phyloP scores from a whole-genome alignment of 64 coral and sea anemone genomes.

The Pocillopora damicornis region DNA sequence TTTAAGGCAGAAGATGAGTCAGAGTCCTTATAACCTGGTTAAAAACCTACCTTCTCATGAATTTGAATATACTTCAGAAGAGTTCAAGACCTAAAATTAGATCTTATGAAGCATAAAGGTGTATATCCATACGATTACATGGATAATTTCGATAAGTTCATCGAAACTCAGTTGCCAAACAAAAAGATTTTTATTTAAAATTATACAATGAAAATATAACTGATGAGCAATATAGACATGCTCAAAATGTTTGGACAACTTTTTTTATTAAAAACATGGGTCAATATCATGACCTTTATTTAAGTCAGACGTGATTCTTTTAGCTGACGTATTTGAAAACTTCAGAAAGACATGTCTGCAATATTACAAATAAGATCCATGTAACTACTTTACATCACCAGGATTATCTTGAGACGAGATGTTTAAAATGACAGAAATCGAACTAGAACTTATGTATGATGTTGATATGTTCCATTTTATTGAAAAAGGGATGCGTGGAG shows the following conservation, averaged over 20 bases:
- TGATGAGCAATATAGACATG: slow-evolving; percentile 11
- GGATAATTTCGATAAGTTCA: no score
- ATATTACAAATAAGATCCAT: not conserved
- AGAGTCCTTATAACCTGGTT: no score
- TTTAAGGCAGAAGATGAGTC: no score
- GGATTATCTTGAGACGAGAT: slow-evolving; percentile 8
- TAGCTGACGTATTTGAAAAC: not conserved
- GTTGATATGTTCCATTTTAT: slow-evolving; percentile 3
- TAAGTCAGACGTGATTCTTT: slow-evolving; percentile 5
- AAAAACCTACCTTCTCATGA: no score
- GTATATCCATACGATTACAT: no score
- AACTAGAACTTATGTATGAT: slow-evolving; percentile 11
- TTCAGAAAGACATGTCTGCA: not conserved
- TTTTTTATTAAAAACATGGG: slow-evolving; percentile 10
- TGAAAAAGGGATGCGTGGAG: slow-evolving; percentile 40
- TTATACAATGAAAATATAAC: no score
- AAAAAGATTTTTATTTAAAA: no score
- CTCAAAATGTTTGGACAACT: slow-evolving; percentile 21
- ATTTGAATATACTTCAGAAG: no score
- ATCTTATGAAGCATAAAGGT: no score
- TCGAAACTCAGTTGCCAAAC: no score
- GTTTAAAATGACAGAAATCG: slow-evolving; percentile 24
- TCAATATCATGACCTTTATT: slow-evolving; percentile 39
- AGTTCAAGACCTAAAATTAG: no score
- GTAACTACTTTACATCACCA: not conserved